A percentile compares a stretch with the other conserved stretches of the same genome.
These are phyloP conservation scores for Neolamprologus tretocephalus DNA, from an alignment of 2,113 vertebrate genomes.

Conservation along the genomic window DNA sequence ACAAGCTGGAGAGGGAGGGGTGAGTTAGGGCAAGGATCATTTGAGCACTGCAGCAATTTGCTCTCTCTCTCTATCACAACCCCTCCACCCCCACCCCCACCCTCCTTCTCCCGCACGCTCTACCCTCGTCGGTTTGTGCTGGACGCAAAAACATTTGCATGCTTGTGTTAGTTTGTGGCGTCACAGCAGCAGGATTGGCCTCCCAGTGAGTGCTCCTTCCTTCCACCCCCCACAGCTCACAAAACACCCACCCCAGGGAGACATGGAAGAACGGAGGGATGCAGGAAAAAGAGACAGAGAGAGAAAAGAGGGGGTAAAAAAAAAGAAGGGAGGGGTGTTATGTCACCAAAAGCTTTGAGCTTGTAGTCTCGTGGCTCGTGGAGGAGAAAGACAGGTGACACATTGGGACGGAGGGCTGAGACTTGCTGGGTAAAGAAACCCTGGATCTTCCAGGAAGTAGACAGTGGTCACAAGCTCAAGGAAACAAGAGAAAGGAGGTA, in stretches of 20 bases:
- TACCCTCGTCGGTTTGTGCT: background rate
- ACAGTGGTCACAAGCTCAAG: background rate
- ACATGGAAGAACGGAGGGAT: background rate
- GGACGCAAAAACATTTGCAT: background rate
- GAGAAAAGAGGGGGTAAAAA: background rate
- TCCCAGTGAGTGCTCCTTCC: slow-evolving; percentile 5
- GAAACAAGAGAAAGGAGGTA: background rate
- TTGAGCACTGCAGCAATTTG: slow-evolving; percentile 55
- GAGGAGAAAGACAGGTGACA: background rate
- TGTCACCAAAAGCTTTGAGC: slow-evolving; percentile 34
- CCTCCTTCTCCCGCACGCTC: background rate
- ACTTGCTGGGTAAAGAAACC: background rate
- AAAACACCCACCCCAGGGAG: background rate
- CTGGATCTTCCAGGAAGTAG: background rate
- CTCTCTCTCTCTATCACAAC: background rate
- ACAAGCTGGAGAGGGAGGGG: background rate
- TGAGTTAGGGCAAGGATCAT: slow-evolving; percentile 1
- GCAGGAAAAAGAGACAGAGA: background rate
- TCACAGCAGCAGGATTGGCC: slow-evolving; percentile 45
- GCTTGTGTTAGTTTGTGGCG: background rate
- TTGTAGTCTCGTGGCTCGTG: slow-evolving; percentile 9
- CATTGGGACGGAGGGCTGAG: background rate
- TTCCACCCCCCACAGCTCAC: slow-evolving; percentile 4
- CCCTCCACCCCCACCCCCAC: background rate
- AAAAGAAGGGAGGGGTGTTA: background rate